phyloP scores from a whole-genome alignment of 1,140 invertebrate species.

The Apolygus lucorum region DNA sequence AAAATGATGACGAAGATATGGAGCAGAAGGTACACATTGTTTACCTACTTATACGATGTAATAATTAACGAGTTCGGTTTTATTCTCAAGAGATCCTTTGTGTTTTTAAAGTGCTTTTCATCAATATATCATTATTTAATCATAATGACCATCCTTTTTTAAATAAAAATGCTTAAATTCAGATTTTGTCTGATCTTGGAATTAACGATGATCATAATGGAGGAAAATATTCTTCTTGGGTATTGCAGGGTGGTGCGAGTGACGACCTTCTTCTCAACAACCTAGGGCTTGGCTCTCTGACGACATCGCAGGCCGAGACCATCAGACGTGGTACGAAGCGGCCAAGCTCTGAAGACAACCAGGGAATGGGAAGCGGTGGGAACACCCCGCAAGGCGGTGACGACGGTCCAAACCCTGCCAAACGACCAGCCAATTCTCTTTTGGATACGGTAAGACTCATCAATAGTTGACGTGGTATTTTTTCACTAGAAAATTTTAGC shows the following conservation, averaged over 20 bases:
- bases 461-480: too few relatives aligned
- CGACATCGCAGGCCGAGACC: slow-evolving; percentile 43
- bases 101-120: too few relatives aligned
- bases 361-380: background rate
- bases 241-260: background rate
- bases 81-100: too few relatives aligned
- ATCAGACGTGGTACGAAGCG: slow-evolving; percentile 43
- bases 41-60: too few relatives aligned
- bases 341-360: slow-evolving; percentile 30
- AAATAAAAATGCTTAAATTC: too few relatives aligned
- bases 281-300: slow-evolving; percentile 45
- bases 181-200: background rate
- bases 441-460: slow-evolving; percentile 9
- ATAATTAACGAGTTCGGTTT: too few relatives aligned
- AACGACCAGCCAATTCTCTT: background rate
- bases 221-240: too few relatives aligned
- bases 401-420: slow-evolving; percentile 7
- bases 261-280: slow-evolving; percentile 49
- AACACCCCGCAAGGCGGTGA: background rate
- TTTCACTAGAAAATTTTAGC: too few relatives aligned
- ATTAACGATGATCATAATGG: too few relatives aligned
- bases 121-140: too few relatives aligned
- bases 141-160: too few relatives aligned
- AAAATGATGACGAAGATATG: slow-evolving; percentile 1
- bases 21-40: slow-evolving; percentile 4